A percentile compares a stretch with the other conserved stretches of the same genome.
These are phyloP conservation scores for Scomber colias DNA, from an alignment of 2,113 vertebrate species.

Conservation along the genomic window DNA sequence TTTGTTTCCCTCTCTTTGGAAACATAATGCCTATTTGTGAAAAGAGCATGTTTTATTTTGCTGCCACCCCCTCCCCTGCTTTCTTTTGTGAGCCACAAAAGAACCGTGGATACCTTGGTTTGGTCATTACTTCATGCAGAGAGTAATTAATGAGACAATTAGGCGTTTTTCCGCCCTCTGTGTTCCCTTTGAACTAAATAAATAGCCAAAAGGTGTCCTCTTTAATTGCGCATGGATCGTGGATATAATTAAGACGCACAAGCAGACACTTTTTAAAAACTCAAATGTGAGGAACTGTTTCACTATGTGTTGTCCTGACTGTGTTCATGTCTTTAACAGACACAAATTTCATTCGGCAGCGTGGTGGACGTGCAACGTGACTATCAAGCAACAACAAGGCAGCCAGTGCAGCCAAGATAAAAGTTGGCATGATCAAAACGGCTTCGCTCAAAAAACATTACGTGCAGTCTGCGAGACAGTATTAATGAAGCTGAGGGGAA, in stretches of 20 bases:
- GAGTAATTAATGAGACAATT: slow-evolving; percentile 80
- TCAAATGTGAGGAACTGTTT: slow-evolving; percentile 37
- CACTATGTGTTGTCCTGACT: slow-evolving; percentile 16
- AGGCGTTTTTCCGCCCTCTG: slow-evolving; percentile 44
- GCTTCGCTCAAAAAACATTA: slow-evolving; percentile 43
- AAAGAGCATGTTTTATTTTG: slow-evolving; percentile 62
- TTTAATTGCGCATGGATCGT: slow-evolving; percentile 69
- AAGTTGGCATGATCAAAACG: slow-evolving; percentile 62
- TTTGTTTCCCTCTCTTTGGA: slow-evolving; percentile 51
- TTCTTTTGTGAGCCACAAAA: slow-evolving; percentile 68
- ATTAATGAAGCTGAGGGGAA: slow-evolving; percentile 51
- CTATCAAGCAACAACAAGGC: slow-evolving; percentile 26
- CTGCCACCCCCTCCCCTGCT: slow-evolving; percentile 34
- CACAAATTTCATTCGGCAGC: slow-evolving; percentile 28
- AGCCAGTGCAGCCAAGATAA: slow-evolving; percentile 35
- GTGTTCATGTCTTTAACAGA: slow-evolving; percentile 28
- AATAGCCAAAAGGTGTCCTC: slow-evolving; percentile 72
- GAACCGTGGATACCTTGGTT: slow-evolving; percentile 56
- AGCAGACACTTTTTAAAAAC: slow-evolving; percentile 37
- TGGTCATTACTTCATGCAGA: slow-evolving; percentile 67
- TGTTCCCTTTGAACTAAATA: slow-evolving; percentile 68
- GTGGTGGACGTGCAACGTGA: slow-evolving; percentile 14
- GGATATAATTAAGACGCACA: slow-evolving; percentile 64
- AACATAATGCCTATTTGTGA: slow-evolving; percentile 61
- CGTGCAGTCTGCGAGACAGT: slow-evolving; percentile 31